Base-by-base conservation (phyloP, 2,888 invertebrate species). In the Caenorhabditis becei region DNA sequence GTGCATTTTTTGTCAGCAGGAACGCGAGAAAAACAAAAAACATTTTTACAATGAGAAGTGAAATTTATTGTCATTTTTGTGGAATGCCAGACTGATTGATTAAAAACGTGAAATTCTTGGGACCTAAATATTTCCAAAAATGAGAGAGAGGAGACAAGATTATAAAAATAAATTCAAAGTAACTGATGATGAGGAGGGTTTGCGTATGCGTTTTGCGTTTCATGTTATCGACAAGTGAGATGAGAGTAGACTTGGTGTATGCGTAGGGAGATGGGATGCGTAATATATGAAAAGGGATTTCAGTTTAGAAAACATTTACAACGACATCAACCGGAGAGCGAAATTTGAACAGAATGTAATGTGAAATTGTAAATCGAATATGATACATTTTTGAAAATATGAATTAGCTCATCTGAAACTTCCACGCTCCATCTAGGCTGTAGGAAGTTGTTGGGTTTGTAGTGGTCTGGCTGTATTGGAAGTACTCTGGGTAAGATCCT, bases 401-500 rank as follows among this genome's bases (percentile, higher is more conserved):
- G 23, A 32, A 62, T 71, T 28, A 56, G 62, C 71, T 72, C 41
- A 65, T 69, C 24, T 56, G 71, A 32, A 82, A 78, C 18, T 78
- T 78, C 77, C 77, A 74, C 24, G 63, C 58, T 7, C 67, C 65
- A 35, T 71, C 70, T 32, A 79, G 16, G 24, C 24, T 72, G 28
- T 79, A 79, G 20, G 72, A 8, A 41, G 20, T 62, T 14, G 54
- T 58, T 11, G 75, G 4, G 11, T 51, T 66, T 0, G 71, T 35
- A 18, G 56, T 69, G 2, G 74, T 14, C 26, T 67, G 81, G 44
- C 49, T n/a, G 53, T 82, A 74, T n/a, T 51, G 59, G 37, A 78
- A 82, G 24, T 78, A 77, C n/a, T 82, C 77, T 8, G 56, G 72
- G 54, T 81, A 81, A 26, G 56, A 14, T n/a, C 56, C 63, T 80